Conservation (phyloP, 2,797 vertebrate genomes). For the Zalophus californianus region DNA sequence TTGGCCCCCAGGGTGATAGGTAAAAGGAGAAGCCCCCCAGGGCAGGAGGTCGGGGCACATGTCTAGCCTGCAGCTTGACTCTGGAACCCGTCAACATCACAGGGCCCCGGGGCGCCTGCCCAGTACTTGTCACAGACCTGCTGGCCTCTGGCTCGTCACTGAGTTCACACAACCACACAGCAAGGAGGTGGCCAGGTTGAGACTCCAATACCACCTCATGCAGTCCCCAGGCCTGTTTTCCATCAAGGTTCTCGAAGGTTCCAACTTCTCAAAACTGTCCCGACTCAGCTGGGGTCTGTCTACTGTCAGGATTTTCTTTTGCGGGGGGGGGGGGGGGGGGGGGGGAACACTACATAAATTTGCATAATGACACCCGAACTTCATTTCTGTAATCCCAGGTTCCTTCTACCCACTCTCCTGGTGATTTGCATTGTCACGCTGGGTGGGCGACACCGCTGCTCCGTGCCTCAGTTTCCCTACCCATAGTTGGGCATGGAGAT, state of each 20-base stretch:
- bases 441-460: accelerated
- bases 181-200: background rate
- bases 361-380: background rate
- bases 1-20: accelerated
- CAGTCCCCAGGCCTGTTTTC: background rate
- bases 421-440: accelerated
- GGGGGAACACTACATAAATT: too few species aligned
- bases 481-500: background rate
- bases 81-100: accelerated
- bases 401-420: background rate
- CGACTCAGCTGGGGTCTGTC: background rate
- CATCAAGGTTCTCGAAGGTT: background rate
- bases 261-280: background rate
- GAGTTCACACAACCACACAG: accelerated
- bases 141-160: background rate
- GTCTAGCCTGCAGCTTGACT: background rate
- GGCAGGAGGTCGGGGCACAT: background rate
- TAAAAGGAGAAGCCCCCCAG: background rate
- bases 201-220: background rate
- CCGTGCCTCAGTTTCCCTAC: background rate
- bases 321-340: too few species aligned
- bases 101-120: background rate
- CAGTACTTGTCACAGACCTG: background rate
- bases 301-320: too few species aligned
- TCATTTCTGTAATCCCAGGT: accelerated